Evolutionary conservation across 37 sponge, comb jelly and placozoan genomes (phyloP), one percentile per base, ranked within the genome.

Genomic region (Tethya wilhelma): DNA sequence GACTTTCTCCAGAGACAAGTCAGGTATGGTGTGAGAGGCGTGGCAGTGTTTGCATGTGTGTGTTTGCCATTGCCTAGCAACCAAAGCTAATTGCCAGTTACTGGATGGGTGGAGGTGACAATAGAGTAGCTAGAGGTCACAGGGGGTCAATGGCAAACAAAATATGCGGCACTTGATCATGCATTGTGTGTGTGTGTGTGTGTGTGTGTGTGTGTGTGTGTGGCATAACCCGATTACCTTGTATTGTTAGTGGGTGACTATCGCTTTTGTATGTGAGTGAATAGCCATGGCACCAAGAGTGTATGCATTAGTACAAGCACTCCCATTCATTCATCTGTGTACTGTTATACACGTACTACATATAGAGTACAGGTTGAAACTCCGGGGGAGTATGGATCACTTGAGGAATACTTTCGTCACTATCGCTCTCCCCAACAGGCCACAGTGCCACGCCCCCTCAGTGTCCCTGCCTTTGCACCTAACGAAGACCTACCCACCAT

Each of bases 1-100:
- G 91, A 87, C 36, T 93, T 88, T 70, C 84, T 96, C 22, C 82
- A 81, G 46, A 69, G 80, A 64, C 91, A 89, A 83, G 90, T 81
- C 20, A 91, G 79, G 95, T 91, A 73, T 1, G n/a, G 28, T 37
- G n/a, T 62, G n/a, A 28, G 64, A 28, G 19, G 17, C 55, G 26
- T 25, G 64, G 30, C 64, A 19, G 29, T 62, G 64, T 62, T 8
- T 7, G 8, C 9, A 19, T 62, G 19, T 62, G 64, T 11, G n/a
- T 25, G 8, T 62, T 9, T 25, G 64, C 64, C 28, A 62, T 9
- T 62, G 28, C 29, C 20, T 9, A 62, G 7, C 64, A 14, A 28
- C 8, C 30, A 62, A 14, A 14, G 8, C 64, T 62, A 8, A 36
- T 31, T 49, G 53, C 9, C 9, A 49, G 53, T 19, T 14, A 49